Evolutionary conservation across 2,113 vertebrate species (phyloP).

Genomic region (Xenopus laevis): DNA sequence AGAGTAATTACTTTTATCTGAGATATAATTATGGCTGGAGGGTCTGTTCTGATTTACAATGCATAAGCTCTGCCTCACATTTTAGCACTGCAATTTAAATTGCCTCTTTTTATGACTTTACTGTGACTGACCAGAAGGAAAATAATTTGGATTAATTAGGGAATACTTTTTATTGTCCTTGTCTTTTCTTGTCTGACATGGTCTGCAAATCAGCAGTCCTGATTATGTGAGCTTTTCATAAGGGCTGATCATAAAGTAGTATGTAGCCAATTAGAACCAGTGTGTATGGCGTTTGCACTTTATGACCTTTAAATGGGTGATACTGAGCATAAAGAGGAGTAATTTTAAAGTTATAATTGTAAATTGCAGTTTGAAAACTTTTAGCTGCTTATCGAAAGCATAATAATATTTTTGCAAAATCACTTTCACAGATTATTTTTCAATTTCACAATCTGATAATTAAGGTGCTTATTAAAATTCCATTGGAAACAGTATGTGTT

Average conservation of each 20-base stretch:
- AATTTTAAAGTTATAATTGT: conserved; percentile 7
- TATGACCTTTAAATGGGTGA: conserved; percentile 4
- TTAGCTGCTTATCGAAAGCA: neutral
- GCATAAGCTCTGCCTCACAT: conserved; percentile 39
- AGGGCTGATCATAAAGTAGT: conserved; percentile 7
- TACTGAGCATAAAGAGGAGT: conserved; percentile 6
- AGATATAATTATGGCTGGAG: conserved; percentile 58
- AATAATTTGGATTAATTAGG: conserved; percentile 40
- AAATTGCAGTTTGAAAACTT: conserved; percentile 5
- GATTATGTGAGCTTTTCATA: conserved; percentile 14
- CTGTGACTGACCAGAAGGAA: conserved; percentile 46
- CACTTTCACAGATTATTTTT: neutral
- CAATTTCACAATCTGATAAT: neutral
- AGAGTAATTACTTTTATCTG: conserved; percentile 58
- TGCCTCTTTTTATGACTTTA: conserved; percentile 49
- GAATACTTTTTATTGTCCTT: conserved; percentile 44
- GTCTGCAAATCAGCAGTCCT: conserved; percentile 18
- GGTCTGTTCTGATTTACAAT: conserved; percentile 46
- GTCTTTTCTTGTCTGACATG: conserved; percentile 28
- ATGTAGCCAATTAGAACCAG: conserved; percentile 23
- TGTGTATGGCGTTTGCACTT: conserved; percentile 14
- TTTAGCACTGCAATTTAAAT: conserved; percentile 51
- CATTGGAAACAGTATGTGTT: too few species aligned
- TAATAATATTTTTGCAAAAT: neutral
- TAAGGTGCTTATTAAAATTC: too few species aligned